Evolutionary conservation across 2,888 invertebrate genomes (phyloP).

Genomic region (Alsophila aescularia): DNA sequence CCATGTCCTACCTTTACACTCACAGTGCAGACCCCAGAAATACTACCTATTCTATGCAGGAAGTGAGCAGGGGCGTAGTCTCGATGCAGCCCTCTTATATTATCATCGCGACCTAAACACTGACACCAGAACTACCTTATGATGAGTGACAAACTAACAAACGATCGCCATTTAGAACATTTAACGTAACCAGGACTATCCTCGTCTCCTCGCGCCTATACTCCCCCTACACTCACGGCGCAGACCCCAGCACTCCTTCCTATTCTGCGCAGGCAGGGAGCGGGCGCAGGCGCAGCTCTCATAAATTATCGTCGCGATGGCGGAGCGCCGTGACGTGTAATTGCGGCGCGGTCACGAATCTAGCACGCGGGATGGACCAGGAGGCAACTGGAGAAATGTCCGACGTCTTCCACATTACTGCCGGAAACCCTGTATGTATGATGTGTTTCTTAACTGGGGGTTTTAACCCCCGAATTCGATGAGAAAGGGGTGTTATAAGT

Average conservation of each 20-base stretch:
- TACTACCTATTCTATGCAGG: slow-evolving; percentile 25
- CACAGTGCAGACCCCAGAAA: slow-evolving; percentile 5
- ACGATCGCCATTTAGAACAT: background rate
- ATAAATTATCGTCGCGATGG: slow-evolving; percentile 61
- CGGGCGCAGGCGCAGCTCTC: slow-evolving; percentile 55
- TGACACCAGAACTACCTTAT: no score
- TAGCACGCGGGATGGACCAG: slow-evolving; percentile 16
- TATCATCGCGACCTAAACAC: slow-evolving; percentile 54
- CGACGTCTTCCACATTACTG: background rate
- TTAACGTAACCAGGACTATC: background rate
- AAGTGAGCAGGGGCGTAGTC: slow-evolving; percentile 60
- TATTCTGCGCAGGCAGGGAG: slow-evolving; percentile 43
- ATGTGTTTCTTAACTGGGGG: no score
- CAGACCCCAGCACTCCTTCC: background rate
- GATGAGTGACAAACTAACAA: no score
- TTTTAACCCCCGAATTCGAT: no score
- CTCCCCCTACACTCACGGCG: slow-evolving; percentile 5
- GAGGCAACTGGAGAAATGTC: background rate
- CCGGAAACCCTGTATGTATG: background rate
- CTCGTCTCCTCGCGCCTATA: background rate
- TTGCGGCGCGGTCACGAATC: slow-evolving; percentile 58
- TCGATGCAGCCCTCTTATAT: slow-evolving; percentile 60
- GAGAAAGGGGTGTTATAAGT: no score
- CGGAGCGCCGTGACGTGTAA: slow-evolving; percentile 60
- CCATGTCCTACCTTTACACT: slow-evolving; percentile 3